Conservation (phyloP, 2,113 vertebrate genomes). For the Strix aluco region DNA sequence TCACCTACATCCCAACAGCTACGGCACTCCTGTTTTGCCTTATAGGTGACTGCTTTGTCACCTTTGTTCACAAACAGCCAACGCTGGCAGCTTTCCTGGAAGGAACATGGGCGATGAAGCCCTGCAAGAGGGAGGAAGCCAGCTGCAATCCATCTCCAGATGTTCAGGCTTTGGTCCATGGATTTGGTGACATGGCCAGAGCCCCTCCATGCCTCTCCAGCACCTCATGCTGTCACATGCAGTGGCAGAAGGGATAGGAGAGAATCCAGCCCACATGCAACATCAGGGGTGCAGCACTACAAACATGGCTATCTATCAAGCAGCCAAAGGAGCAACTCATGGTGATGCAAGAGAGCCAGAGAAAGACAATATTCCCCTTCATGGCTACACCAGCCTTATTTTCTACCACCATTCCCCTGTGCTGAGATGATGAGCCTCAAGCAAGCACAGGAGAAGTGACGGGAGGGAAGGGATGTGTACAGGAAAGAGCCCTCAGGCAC, state of each 20-base stretch:
- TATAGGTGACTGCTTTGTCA: no score
- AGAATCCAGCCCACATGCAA: neutral
- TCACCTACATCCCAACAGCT: neutral
- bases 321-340: neutral
- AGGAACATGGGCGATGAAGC: rapidly evolving
- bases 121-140: neutral
- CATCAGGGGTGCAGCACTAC: neutral
- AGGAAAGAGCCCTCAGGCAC: neutral
- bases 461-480: rapidly evolving
- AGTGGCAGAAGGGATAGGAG: neutral
- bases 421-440: neutral
- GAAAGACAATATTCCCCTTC: neutral
- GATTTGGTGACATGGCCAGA: neutral
- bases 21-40: neutral
- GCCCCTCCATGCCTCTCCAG: neutral
- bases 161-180: neutral
- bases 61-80: neutral
- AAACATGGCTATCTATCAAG: neutral
- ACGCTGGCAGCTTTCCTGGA: neutral
- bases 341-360: no score
- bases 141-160: neutral
- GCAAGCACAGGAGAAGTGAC: neutral
- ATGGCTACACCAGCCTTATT: neutral
- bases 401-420: neutral
- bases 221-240: neutral